Percentiles rank a stretch among this genome's conserved stretches.
These are phyloP conservation scores for Forficula auricularia DNA, from an alignment of 1,140 invertebrate species.

Conservation along the genomic window DNA sequence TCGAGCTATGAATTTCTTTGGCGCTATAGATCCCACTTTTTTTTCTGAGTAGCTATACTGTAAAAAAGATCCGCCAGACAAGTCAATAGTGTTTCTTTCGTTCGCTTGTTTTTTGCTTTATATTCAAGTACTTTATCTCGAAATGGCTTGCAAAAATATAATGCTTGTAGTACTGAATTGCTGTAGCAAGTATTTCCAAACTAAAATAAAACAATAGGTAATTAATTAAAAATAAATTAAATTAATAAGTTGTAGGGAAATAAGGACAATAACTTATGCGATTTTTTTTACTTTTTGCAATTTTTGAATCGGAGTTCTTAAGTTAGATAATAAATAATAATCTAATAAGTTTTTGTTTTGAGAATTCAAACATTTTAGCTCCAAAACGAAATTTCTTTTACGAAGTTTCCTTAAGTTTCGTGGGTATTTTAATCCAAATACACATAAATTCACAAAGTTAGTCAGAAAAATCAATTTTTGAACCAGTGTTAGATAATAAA, in stretches of 20 bases:
- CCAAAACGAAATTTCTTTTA: too few species aligned
- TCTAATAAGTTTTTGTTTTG: too few species aligned
- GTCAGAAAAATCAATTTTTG: too few species aligned
- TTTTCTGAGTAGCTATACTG: slow-evolving; percentile 97
- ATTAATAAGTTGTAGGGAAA: neutral
- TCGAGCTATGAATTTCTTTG: slow-evolving; percentile 97
- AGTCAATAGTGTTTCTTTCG: slow-evolving; percentile 92
- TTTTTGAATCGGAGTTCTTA: too few species aligned
- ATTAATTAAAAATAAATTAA: slow-evolving; percentile 8
- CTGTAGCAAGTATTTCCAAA: slow-evolving; percentile 99
- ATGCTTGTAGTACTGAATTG: slow-evolving; percentile 96
- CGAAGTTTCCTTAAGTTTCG: too few species aligned
- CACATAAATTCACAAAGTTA: too few species aligned
- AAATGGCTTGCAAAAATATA: slow-evolving; percentile 98
- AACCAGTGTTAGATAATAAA: too few species aligned
- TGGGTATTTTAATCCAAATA: too few species aligned
- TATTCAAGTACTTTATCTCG: slow-evolving; percentile 96
- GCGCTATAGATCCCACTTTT: slow-evolving; percentile 97
- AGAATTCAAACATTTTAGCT: too few species aligned
- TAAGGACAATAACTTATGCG: neutral
- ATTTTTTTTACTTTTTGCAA: too few species aligned
- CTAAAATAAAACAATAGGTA: slow-evolving; percentile 39
- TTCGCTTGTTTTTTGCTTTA: slow-evolving; percentile 92
- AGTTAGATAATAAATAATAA: too few species aligned
- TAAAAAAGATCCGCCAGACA: slow-evolving; percentile 97